A percentile compares a stretch with the other conserved stretches of the same genome.
phyloP scores from a whole-genome alignment of 1,140 invertebrate genomes.

The Dufourea novaeangliae region DNA sequence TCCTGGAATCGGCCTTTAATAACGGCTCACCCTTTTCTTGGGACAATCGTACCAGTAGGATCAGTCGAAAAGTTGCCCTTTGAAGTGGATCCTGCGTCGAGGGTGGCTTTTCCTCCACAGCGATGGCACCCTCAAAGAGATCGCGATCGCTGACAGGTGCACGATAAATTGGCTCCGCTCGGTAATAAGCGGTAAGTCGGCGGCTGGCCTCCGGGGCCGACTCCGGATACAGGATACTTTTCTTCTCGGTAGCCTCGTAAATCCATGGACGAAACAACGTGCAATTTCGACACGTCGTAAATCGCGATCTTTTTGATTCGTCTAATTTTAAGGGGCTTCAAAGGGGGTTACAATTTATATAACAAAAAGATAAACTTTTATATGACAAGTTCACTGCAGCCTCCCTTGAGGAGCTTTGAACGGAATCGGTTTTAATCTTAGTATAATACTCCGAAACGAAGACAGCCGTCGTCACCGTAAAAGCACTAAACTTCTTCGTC shows the following conservation, averaged over 20 bases:
- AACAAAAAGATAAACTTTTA: too few species aligned
- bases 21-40: conserved; percentile 64
- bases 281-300: conserved; percentile 74
- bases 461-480: too few species aligned
- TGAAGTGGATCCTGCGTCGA: conserved; percentile 59
- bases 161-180: conserved; percentile 63
- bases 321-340: neutral
- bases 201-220: conserved; percentile 50
- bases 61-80: conserved; percentile 59
- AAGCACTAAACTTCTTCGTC: too few species aligned
- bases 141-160: conserved; percentile 67
- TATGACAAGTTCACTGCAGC: too few species aligned
- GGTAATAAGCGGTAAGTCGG: conserved; percentile 62
- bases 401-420: too few species aligned
- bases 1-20: conserved; percentile 62
- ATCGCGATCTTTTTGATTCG: conserved; percentile 39
- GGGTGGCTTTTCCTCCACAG: conserved; percentile 24
- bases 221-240: conserved; percentile 53
- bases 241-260: conserved; percentile 51
- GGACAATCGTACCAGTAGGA: conserved; percentile 55
- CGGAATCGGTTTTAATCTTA: too few species aligned
- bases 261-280: conserved; percentile 63
- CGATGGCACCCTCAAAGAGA: conserved; percentile 61
- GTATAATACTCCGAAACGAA: too few species aligned
- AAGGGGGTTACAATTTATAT: too few species aligned